A percentile compares a stretch with the other conserved stretches of the same genome.
Conservation (phyloP, 2,113 vertebrate genomes). For the Eptesicus fuscus region DNA sequence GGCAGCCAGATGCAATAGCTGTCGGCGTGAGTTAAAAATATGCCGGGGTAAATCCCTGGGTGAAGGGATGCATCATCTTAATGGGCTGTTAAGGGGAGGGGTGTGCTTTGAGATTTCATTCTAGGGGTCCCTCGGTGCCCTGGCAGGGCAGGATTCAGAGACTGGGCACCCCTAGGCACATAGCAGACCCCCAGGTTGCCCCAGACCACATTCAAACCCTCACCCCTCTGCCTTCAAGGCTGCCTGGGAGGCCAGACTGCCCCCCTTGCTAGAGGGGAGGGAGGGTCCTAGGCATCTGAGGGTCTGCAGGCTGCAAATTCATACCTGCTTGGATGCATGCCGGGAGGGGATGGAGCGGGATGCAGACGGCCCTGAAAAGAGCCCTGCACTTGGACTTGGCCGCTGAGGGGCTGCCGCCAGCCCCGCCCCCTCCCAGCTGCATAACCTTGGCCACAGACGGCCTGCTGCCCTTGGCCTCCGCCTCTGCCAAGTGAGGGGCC, state of each 20-base stretch:
- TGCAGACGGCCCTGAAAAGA: neutral
- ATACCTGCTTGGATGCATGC: neutral
- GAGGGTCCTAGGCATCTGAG: neutral
- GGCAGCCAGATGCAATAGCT: slow-evolving; percentile 32
- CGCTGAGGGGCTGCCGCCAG: neutral
- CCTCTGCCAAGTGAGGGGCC: neutral
- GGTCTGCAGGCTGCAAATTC: neutral
- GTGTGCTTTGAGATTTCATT: slow-evolving; percentile 6
- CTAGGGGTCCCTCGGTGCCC: neutral
- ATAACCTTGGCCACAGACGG: neutral
- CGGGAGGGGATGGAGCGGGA: neutral
- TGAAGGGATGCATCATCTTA: slow-evolving; percentile 56
- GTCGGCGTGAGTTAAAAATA: slow-evolving; percentile 60
- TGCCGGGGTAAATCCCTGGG: slow-evolving; percentile 61
- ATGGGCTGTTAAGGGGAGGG: slow-evolving; percentile 36
- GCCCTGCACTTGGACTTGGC: neutral
- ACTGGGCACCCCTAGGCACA: neutral
- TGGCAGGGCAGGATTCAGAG: neutral
- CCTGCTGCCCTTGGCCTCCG: neutral
- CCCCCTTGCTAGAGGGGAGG: neutral
- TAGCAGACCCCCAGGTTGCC: neutral
- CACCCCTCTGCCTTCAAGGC: neutral
- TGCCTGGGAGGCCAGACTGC: neutral
- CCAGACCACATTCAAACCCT: neutral
- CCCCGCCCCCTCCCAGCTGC: neutral